Percentiles rank a stretch among this genome's conserved stretches.
phyloP scores from a whole-genome alignment of 2,888 invertebrate genomes.

The Tortrix viridana region DNA sequence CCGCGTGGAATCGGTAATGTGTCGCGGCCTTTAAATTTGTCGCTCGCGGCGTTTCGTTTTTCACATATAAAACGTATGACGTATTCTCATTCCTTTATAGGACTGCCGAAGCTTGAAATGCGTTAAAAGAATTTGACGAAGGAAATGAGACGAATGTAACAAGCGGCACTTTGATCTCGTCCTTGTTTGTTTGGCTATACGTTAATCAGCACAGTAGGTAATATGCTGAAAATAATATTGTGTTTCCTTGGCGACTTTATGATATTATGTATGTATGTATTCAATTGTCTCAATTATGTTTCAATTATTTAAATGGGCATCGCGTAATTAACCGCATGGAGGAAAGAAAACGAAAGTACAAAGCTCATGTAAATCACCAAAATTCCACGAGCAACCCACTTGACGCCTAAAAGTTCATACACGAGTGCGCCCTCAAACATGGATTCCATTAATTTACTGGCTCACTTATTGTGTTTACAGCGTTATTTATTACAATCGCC shows the following conservation, averaged over 20 bases:
- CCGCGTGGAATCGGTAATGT: constrained; percentile 56
- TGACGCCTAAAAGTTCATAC: constrained; percentile 23
- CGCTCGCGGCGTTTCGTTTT: constrained; percentile 44
- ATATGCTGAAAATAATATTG: constrained; percentile 46
- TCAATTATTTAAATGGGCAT: neutral
- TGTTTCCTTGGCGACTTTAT: constrained; percentile 37
- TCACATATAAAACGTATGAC: constrained; percentile 41
- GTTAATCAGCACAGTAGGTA: constrained; percentile 48
- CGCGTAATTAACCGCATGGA: neutral
- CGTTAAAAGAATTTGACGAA: constrained; percentile 47
- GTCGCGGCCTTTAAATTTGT: constrained; percentile 49
- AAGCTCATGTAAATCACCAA: neutral
- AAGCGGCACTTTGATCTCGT: constrained; percentile 60
- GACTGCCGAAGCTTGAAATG: constrained; percentile 42
- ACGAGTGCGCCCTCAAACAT: constrained; percentile 22
- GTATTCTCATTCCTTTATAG: constrained; percentile 39
- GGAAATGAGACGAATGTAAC: constrained; percentile 61
- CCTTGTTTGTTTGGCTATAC: constrained; percentile 57
- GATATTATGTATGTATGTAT: constrained; percentile 6
- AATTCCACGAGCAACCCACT: constrained; percentile 11
- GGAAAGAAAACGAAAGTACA: constrained; percentile 3
- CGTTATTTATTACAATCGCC: constrained; percentile 26
- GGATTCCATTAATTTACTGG: constrained; percentile 15
- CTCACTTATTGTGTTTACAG: constrained; percentile 31
- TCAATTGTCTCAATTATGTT: neutral